phyloP scores from a whole-genome alignment of 1,140 invertebrate species.

The Pollicipes pollicipes region DNA sequence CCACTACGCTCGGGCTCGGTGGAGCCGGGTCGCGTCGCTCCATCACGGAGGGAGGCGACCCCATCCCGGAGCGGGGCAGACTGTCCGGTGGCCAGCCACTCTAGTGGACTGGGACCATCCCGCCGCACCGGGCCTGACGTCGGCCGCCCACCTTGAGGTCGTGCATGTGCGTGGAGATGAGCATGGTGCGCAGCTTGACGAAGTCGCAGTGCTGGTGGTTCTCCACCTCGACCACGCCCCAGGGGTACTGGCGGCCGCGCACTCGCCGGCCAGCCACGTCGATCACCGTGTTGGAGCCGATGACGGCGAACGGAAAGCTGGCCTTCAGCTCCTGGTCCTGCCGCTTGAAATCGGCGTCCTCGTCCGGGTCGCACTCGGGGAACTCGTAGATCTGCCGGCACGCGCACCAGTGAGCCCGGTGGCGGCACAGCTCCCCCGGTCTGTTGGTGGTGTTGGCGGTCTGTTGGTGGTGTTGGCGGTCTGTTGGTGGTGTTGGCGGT shows the following conservation, averaged over 20 bases:
- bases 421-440: no score
- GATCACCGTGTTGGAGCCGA: constrained; percentile 85
- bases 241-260: constrained; percentile 84
- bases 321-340: constrained; percentile 77
- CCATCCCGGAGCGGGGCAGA: no score
- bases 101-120: no score
- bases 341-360: constrained; percentile 81
- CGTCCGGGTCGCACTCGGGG: constrained; percentile 84
- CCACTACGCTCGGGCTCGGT: no score
- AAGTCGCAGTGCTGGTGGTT: constrained; percentile 96
- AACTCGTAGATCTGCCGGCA: constrained; percentile 75
- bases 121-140: no score
- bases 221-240: constrained; percentile 97
- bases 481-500: no score
- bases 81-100: no score
- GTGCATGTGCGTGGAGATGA: constrained; percentile 40
- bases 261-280: constrained; percentile 78
- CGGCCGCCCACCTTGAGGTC: constrained; percentile 32
- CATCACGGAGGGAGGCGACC: no score
- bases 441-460: no score
- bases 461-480: no score
- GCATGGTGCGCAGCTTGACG: constrained; percentile 83
- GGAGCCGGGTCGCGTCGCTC: no score
- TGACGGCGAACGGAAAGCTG: constrained; percentile 87
- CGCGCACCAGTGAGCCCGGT: no score